These are phyloP conservation scores for Orchesellides sinensis DNA, from an alignment of 2,888 invertebrate species.

Conservation along the genomic window DNA sequence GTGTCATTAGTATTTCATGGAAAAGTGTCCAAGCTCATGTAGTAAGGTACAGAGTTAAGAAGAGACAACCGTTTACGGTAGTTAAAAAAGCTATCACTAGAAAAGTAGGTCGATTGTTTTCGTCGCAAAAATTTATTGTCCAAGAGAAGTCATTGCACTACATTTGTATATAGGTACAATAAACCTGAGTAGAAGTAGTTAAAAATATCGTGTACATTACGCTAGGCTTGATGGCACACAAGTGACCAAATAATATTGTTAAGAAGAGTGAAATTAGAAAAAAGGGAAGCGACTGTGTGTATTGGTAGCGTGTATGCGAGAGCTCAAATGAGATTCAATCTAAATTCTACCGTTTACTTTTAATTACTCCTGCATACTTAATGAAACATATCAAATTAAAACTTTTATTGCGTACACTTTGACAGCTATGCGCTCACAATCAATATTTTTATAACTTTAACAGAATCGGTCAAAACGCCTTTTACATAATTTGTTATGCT, in stretches of 20 bases:
- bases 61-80: conserved; percentile 22
- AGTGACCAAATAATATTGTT: no score
- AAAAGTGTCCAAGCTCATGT: conserved; percentile 17
- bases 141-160: conserved; percentile 48
- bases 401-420: neutral
- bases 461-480: no score
- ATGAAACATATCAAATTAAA: no score
- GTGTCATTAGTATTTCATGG: conserved; percentile 37
- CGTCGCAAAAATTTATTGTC: no score
- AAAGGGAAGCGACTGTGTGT: neutral
- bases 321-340: conserved; percentile 54
- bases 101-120: conserved; percentile 35
- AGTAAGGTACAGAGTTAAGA: neutral
- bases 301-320: conserved; percentile 9
- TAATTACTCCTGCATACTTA: no score
- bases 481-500: no score
- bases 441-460: conserved; percentile 6
- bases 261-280: conserved; percentile 4
- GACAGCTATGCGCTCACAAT: neutral
- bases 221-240: no score
- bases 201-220: no score
- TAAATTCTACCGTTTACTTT: no score
- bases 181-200: neutral
- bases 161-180: neutral
- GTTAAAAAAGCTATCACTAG: conserved; percentile 13